These are phyloP conservation scores for Keiferia lycopersicella DNA, from an alignment of 2,888 invertebrate genomes.

Conservation along the genomic window DNA sequence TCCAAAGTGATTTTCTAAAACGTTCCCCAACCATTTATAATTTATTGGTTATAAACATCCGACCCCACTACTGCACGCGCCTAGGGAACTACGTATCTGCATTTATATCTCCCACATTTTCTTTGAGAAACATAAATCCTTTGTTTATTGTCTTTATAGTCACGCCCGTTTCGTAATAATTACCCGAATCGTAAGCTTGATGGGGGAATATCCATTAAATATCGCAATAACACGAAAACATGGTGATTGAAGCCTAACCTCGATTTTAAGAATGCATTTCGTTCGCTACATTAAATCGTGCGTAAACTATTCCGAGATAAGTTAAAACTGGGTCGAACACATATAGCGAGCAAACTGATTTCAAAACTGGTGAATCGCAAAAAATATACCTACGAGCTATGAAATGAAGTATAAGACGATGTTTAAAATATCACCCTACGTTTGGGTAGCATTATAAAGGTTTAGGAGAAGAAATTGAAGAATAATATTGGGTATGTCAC, in stretches of 20 bases:
- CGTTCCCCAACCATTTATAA: constrained; percentile 53
- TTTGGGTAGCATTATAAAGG: too few species aligned
- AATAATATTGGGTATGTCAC: too few species aligned
- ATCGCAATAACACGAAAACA: constrained; percentile 42
- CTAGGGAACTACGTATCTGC: constrained; percentile 52
- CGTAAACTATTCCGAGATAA: constrained; percentile 19
- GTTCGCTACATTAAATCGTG: constrained; percentile 28
- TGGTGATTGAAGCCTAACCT: constrained; percentile 28
- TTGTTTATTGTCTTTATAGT: constrained; percentile 59
- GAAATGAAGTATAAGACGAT: too few species aligned
- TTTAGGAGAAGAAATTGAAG: too few species aligned
- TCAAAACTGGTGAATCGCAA: background rate
- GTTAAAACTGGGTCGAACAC: constrained; percentile 13
- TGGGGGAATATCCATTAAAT: constrained; percentile 58
- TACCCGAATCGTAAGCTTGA: constrained; percentile 54
- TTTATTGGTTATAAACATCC: constrained; percentile 58
- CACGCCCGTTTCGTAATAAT: constrained; percentile 62
- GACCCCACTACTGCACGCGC: constrained; percentile 50
- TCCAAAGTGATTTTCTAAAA: constrained; percentile 42
- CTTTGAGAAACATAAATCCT: constrained; percentile 54
- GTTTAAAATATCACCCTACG: too few species aligned
- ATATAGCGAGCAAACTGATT: constrained; percentile 4
- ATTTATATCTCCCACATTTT: constrained; percentile 56
- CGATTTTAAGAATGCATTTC: constrained; percentile 26
- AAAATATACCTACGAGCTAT: background rate